Conservation (phyloP, 2,113 vertebrate genomes). For the Redunca redunca region DNA sequence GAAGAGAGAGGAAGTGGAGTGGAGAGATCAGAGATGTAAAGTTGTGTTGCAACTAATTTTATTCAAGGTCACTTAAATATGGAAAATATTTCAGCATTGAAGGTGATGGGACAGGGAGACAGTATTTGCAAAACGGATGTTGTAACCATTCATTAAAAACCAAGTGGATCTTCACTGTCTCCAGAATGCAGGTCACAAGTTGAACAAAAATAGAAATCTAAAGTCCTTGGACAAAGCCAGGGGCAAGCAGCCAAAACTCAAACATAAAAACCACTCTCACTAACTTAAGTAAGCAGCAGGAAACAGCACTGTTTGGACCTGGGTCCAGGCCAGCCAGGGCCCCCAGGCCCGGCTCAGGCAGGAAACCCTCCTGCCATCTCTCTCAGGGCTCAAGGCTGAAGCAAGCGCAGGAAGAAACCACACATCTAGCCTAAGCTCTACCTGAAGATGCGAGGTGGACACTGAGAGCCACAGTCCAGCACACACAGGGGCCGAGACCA, state of each 20-base stretch:
- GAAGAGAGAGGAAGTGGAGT: not conserved
- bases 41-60: not conserved
- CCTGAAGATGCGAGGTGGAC: not conserved
- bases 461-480: not conserved
- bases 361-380: not conserved
- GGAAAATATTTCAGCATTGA: not conserved
- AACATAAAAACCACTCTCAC: conserved; percentile 42
- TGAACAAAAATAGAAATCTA: conserved; percentile 40
- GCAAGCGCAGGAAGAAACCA: not conserved
- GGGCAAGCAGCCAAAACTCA: not conserved
- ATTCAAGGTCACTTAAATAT: not conserved
- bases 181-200: conserved; percentile 44
- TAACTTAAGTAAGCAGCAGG: conserved; percentile 24
- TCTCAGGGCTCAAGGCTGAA: not conserved
- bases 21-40: not conserved
- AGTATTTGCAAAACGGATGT: not conserved
- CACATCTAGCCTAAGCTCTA: not conserved
- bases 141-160: conserved; percentile 16
- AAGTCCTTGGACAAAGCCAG: conserved; percentile 5
- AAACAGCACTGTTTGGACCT: conserved; percentile 35
- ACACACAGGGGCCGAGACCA: not conserved
- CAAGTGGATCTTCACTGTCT: conserved; percentile 31
- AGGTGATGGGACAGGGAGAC: not conserved
- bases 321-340: not conserved
- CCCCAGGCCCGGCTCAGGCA: not conserved